Conservation (phyloP, 2,113 vertebrate species). For the Gambusia holbrooki region DNA sequence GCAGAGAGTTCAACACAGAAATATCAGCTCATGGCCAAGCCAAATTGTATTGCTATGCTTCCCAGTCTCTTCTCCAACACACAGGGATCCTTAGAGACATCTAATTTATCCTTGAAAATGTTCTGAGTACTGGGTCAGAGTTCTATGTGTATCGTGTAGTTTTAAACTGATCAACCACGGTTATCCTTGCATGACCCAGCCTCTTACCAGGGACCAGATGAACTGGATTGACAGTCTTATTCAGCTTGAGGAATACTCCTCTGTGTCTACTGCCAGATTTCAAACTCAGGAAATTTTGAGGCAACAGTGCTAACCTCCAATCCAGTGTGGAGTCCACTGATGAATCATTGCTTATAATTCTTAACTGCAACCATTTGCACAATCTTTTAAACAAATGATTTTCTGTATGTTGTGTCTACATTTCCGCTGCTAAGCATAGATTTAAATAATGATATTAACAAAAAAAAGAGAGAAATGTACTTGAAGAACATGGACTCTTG, state of each 20-base stretch:
- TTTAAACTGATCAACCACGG: background rate
- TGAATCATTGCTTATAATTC: background rate
- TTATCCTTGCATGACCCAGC: background rate
- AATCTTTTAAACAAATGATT: background rate
- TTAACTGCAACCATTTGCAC: background rate
- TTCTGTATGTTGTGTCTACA: too few species aligned
- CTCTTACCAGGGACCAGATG: background rate
- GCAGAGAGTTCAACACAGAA: conserved; percentile 61
- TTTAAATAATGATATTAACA: too few species aligned
- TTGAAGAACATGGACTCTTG: background rate
- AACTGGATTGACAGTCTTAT: background rate
- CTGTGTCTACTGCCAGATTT: background rate
- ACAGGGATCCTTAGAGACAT: conserved; percentile 27
- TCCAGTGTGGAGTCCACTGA: background rate
- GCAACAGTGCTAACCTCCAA: background rate
- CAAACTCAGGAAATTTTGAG: background rate
- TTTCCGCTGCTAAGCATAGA: background rate
- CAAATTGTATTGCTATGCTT: conserved; percentile 70
- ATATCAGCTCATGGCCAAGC: conserved; percentile 64
- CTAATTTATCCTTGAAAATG: conserved; percentile 34
- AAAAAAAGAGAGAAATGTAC: background rate
- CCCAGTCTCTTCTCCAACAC: conserved; percentile 51
- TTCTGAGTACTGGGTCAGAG: conserved; percentile 5
- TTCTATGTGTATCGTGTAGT: conserved; percentile 2
- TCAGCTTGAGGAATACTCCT: background rate